Evolutionary conservation across 2,113 vertebrate genomes (phyloP).

Genomic region (Poecile atricapillus): DNA sequence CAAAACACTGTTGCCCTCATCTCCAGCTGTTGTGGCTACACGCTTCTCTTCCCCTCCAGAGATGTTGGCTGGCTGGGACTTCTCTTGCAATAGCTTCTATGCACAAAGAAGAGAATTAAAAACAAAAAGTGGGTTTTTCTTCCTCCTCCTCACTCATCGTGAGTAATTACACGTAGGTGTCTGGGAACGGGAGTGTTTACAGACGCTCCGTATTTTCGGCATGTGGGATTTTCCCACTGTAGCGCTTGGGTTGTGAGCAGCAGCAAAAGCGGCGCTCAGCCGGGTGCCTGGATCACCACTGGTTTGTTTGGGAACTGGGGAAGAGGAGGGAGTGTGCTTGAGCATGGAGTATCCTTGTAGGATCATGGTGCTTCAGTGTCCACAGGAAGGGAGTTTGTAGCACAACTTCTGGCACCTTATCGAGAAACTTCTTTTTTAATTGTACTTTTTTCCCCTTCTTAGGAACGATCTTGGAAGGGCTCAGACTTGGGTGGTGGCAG

Average conservation of each 20-base stretch:
- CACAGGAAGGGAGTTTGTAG: fast-evolving
- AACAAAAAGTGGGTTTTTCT: not conserved
- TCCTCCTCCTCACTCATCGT: not conserved
- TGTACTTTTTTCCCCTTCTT: not conserved
- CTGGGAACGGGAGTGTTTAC: not conserved
- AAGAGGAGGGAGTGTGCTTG: not conserved
- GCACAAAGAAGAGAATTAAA: not conserved
- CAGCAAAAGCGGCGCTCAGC: not conserved
- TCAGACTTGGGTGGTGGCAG: not conserved
- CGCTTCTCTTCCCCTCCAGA: not conserved
- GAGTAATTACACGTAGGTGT: not conserved
- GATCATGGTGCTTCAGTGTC: fast-evolving
- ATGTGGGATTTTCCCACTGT: not conserved
- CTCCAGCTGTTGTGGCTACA: not conserved
- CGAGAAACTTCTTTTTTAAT: not conserved
- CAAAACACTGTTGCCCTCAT: not conserved
- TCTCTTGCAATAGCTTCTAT: not conserved
- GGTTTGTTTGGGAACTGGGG: not conserved
- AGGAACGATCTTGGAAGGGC: not conserved
- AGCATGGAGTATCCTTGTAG: not conserved
- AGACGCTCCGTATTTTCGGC: not conserved
- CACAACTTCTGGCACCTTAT: not conserved
- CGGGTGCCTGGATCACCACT: not conserved
- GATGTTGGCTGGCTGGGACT: fast-evolving
- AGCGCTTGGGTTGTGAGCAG: not conserved